Conservation (phyloP, 1,140 invertebrate genomes). For the Drosophila parvula region DNA sequence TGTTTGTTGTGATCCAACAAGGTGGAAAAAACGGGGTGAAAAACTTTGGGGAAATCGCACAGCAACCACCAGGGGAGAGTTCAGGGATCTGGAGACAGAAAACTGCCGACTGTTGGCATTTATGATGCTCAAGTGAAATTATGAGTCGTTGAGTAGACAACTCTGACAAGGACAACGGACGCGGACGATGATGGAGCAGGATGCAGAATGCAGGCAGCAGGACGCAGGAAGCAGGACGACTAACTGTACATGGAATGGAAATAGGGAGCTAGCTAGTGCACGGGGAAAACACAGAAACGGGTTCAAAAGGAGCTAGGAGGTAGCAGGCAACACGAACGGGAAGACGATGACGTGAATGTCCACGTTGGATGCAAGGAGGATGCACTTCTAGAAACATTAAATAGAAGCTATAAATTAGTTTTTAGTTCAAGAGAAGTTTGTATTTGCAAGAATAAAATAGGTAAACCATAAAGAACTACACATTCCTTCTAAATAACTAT, state of each 20-base stretch:
- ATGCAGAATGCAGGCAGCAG: slow-evolving; percentile 8
- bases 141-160: slow-evolving; percentile 66
- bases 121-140: slow-evolving; percentile 66
- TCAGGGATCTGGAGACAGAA: slow-evolving; percentile 31
- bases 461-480: background rate
- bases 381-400: background rate
- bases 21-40: background rate
- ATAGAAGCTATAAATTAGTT: too few relatives aligned
- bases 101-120: slow-evolving; percentile 54
- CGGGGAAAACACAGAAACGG: slow-evolving; percentile 16
- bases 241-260: slow-evolving; percentile 22
- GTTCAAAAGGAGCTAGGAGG: slow-evolving; percentile 8
- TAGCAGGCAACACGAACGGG: slow-evolving; percentile 2
- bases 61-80: background rate
- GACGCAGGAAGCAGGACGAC: slow-evolving; percentile 2
- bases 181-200: slow-evolving; percentile 48
- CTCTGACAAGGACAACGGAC: slow-evolving; percentile 41
- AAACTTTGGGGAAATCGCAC: slow-evolving; percentile 5
- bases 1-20: slow-evolving; percentile 48
- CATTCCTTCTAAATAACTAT: too few relatives aligned
- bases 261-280: background rate
- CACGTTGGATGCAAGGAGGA: background rate
- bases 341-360: slow-evolving; percentile 40
- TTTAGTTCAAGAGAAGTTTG: too few relatives aligned
- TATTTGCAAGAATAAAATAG: background rate